phyloP scores from a whole-genome alignment of 2,797 vertebrate species.

The Carapus acus region DNA sequence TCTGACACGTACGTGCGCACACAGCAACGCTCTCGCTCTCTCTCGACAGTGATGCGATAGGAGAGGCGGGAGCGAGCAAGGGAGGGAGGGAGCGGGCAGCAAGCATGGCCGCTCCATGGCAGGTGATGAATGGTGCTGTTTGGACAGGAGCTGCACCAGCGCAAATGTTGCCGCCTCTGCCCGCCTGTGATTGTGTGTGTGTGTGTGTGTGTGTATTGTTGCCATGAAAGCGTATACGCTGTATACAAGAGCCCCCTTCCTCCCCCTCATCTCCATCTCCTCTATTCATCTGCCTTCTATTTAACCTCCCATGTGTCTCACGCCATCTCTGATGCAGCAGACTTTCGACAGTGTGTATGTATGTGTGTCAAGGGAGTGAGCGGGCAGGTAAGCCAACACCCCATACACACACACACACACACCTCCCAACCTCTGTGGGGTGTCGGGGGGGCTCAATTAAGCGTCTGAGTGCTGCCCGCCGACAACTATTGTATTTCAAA shows the following conservation, averaged over 20 bases:
- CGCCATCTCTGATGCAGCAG: slow-evolving; percentile 12
- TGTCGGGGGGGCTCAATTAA: slow-evolving; percentile 27
- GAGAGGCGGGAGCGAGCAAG: slow-evolving; percentile 26
- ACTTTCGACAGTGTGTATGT: slow-evolving; percentile 1
- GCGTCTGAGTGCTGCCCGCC: slow-evolving; percentile 8
- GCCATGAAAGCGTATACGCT: background rate
- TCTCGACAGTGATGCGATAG: slow-evolving; percentile 23
- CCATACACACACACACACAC: background rate
- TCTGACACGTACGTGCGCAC: slow-evolving; percentile 16
- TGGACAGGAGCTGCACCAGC: slow-evolving; percentile 53
- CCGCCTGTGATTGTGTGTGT: slow-evolving; percentile 2
- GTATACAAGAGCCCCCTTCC: slow-evolving; percentile 7
- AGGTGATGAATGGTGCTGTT: slow-evolving; percentile 61
- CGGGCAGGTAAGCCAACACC: slow-evolving; percentile 18
- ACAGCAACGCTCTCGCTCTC: slow-evolving; percentile 1
- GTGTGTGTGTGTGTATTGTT: slow-evolving; percentile 1
- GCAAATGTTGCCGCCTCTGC: slow-evolving; percentile 22
- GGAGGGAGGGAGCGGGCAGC: slow-evolving; percentile 29
- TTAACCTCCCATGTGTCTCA: slow-evolving; percentile 44
- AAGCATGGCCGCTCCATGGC: slow-evolving; percentile 44
- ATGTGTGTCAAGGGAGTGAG: background rate
- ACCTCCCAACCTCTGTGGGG: slow-evolving; percentile 6
- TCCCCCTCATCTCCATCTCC: slow-evolving; percentile 36
- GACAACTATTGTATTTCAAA: slow-evolving; percentile 33
- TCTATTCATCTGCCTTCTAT: slow-evolving; percentile 41